Evolutionary conservation across 2,113 vertebrate species (phyloP).

Genomic region (Burhinus oedicnemus): DNA sequence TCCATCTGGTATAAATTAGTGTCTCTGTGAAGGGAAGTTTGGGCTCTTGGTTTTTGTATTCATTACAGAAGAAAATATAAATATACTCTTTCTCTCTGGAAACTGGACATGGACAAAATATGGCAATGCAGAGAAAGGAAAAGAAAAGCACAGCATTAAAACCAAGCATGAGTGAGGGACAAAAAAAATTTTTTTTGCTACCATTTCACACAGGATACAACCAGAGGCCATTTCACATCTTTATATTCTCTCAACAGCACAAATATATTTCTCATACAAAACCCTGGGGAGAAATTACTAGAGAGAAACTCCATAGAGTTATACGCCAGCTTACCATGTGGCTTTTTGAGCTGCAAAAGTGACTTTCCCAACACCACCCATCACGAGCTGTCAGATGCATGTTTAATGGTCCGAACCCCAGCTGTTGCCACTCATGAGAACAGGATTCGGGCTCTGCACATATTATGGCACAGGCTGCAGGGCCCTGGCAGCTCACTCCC

Average conservation of each 20-base stretch:
- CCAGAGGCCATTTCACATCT: neutral
- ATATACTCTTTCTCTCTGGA: neutral
- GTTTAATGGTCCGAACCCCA: neutral
- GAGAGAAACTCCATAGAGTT: neutral
- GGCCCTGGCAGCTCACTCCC: neutral
- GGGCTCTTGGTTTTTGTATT: neutral
- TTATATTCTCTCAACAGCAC: neutral
- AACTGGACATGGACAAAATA: neutral
- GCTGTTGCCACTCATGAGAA: neutral
- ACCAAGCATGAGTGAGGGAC: neutral
- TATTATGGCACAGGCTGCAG: neutral
- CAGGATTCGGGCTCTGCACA: neutral
- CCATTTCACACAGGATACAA: neutral
- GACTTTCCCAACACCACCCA: neutral
- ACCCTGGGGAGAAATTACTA: neutral
- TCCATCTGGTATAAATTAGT: constrained; percentile 30
- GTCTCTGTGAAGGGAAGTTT: neutral
- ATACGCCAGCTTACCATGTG: neutral
- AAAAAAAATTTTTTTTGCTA: neutral
- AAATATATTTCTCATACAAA: neutral
- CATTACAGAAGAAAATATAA: neutral
- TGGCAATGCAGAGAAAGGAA: neutral
- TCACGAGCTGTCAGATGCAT: neutral
- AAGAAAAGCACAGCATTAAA: neutral
- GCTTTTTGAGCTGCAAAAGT: neutral